phyloP scores from a whole-genome alignment of 2,113 vertebrate genomes.

The Zosterops hypoxanthus region DNA sequence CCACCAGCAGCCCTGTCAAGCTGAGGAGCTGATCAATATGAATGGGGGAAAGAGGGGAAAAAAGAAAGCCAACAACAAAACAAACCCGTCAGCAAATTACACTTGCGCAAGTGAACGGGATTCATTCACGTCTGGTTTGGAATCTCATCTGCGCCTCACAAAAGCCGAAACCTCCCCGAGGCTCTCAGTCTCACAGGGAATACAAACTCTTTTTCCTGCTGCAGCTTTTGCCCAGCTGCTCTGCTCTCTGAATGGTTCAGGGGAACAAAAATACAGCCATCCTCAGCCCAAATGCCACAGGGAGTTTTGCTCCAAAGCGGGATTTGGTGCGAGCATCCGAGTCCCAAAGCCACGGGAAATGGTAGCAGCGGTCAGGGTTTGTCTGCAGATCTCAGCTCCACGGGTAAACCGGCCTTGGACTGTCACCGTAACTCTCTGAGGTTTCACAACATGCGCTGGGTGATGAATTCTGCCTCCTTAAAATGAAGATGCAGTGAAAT shows the following conservation, averaged over 20 bases:
- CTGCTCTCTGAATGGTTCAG: background rate
- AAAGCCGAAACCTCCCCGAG: background rate
- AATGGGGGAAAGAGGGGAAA: background rate
- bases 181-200: background rate
- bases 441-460: background rate
- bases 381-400: background rate
- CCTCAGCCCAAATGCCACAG: background rate
- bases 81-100: constrained; percentile 19
- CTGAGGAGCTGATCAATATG: constrained; percentile 6
- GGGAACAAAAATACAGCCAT: background rate
- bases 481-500: background rate
- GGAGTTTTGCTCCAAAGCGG: background rate
- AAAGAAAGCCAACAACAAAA: background rate
- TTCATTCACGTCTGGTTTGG: constrained; percentile 19
- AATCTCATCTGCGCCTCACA: constrained; percentile 43
- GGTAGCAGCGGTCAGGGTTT: background rate
- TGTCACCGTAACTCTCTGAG: background rate
- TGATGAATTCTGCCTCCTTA: constrained; percentile 24
- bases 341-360: background rate
- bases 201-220: background rate
- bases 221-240: constrained; percentile 53
- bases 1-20: background rate
- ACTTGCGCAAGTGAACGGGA: background rate
- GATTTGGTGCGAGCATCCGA: background rate
- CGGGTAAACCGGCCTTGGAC: background rate